Base-by-base conservation (phyloP, 2,888 invertebrate genomes). In the Trachelus tabidus region DNA sequence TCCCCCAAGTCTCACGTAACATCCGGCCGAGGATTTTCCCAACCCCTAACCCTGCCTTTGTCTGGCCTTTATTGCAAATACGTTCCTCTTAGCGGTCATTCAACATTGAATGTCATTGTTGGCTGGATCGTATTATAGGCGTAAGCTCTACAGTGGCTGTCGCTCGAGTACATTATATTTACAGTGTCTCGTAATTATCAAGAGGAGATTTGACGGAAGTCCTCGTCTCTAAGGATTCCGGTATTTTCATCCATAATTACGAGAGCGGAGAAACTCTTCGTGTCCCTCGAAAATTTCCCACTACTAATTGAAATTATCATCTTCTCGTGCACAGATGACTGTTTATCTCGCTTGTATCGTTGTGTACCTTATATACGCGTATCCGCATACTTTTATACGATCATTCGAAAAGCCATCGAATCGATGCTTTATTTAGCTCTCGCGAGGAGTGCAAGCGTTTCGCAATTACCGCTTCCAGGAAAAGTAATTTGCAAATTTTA, bases 401-500 rank as follows among this genome's bases (percentile, higher is more conserved):
- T 56, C 9, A 85, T 84, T 83, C 82, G 79, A 75, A 81, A 81
- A 81, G 82, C 83, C 85, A 85, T 85, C 83, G 84, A 85, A 83
- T 85, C 84, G 84, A 56, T 23, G 23, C 23, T 56, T 56, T 9
- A 56, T 56, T 56, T 56, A 56, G 56, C 56, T 56, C 23, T 56
- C 84, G 80, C 78, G 81, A 80, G 80, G 80, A 82, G 79, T 84
- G 85, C 85, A 80, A 82, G 82, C 84, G 81, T 84, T 83, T 84
- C 83, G 82, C 82, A 82, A 85, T 85, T 85, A 85, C 79, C 34
- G 73, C n/a, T 37, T 23, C 74, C 81, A 84, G 82, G 82, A 85
- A 81, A 85, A 86, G 85, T 86, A 85, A 85, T 85, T 85, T 85
- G 82, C 83, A 83, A 83, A 6, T 79, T 77, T 79, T 82, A 84